Evolutionary conservation across 2,113 vertebrate species (phyloP), one percentile per base, ranked within the genome.

Genomic region (Octodon degus): DNA sequence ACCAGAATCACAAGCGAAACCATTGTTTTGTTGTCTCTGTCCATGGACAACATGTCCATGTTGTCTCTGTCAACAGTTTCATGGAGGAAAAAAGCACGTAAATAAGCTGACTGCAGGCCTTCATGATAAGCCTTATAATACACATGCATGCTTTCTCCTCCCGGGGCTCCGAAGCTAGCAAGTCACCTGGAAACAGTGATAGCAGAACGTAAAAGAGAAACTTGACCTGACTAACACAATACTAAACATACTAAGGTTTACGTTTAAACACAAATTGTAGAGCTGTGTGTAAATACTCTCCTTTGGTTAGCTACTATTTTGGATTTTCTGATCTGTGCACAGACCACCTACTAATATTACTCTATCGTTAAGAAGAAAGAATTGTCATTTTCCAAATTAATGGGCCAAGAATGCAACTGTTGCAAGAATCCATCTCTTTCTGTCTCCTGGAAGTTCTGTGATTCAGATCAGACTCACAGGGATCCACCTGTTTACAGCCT

Each of bases 241-340:
- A 60, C 9, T 67, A 27, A 80, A 53, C 22, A 76, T 10, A 77
- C 30, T 1, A 70, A 3, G 58, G 55, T 65, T 86, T 79, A 47
- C 55, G 63, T 93, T 79, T 81, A 80, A 95, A 72, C 84, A 63
- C 87, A 88, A 40, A 77, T 55, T 76, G 32, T 20, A 27, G 58
- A 80, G 63, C 16, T 7, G 5, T 11, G 10, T 30, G 19, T 32
- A 62, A 86, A 89, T n/a, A 74, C 12, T 62, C 4, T 30, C 47
- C 27, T 88, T 84, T 86, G 72, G 63, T 65, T 80, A 70, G 22
- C 25, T 88, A 53, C 86, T 89, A 2, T 83, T 85, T 53, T 10
- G 47, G 30, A 74, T 68, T 63, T 70, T 90, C 94, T 76, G 63
- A 50, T 84, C 84, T 93, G 83, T 81, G 30, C 50, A 27, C 4